These are phyloP conservation scores for Dipodomys merriami DNA, from an alignment of 2,113 vertebrate genomes.

Conservation along the genomic window DNA sequence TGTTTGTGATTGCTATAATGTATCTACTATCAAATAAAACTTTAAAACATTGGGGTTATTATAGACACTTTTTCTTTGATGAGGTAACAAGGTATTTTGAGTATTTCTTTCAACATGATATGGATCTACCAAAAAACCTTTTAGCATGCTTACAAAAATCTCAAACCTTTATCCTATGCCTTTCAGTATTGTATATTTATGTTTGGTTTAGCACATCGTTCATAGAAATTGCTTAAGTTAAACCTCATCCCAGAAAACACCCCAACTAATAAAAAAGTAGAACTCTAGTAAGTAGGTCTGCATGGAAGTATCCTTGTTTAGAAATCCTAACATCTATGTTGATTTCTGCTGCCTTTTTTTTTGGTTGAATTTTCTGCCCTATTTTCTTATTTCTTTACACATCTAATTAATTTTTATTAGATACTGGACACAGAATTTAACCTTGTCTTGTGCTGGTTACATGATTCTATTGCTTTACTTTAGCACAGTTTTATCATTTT, in stretches of 20 bases:
- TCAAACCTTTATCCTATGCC: not conserved
- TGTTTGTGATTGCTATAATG: not conserved
- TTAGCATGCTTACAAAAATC: not conserved
- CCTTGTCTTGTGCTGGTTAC: not conserved
- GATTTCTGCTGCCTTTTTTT: not conserved
- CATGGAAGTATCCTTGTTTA: not conserved
- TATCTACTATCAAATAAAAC: not conserved
- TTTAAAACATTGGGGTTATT: not conserved
- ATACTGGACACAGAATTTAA: not conserved
- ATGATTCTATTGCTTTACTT: not conserved
- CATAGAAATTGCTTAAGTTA: slow-evolving; percentile 1
- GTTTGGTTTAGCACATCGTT: not conserved
- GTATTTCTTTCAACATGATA: not conserved
- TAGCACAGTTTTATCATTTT: not conserved
- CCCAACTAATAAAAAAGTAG: not conserved
- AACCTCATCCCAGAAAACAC: not conserved
- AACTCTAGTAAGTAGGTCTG: not conserved
- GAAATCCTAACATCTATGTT: not conserved
- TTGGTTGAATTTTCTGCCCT: not conserved
- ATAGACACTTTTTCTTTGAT: slow-evolving; percentile 7
- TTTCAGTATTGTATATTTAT: not conserved
- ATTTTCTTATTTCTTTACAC: not conserved
- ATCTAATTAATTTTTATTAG: not conserved
- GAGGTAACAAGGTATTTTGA: not conserved
- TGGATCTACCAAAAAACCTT: not conserved